Base-by-base conservation (phyloP, 30 jellyfish, hydroid and myxozoan genomes). In the Turritopsis dohrnii region DNA sequence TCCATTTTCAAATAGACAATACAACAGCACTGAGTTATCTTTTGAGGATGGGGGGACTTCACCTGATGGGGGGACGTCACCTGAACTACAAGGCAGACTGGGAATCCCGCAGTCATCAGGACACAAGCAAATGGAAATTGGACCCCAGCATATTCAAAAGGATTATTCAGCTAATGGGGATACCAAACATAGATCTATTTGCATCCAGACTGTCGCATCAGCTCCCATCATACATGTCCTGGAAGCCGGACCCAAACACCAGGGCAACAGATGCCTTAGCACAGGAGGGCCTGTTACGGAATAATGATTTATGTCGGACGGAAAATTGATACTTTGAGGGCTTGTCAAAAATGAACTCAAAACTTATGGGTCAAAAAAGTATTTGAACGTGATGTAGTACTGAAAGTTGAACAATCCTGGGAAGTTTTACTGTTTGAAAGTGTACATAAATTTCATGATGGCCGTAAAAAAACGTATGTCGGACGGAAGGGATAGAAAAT, bases 71-170 rank as follows among this genome's bases (percentile, higher is more conserved):
- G 26, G 8, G 18, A 24, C 21, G 86, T 53, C 29, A 21, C 53
- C 84, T 72, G 30, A 84, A 76, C 31, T 18, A 54, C 74, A 26
- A 82, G 74, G 88, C 88, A 13, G 84, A 82, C 72, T 18, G 88
- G 73, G 72, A 53, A 53, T 82, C 88, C 30, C 24, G 88, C 65
- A 74, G 53, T 69, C 28, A 54, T 60, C 72, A 23, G 72, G 88
- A 82, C 52, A 29, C 85, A 31, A 82, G 88, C 84, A 30, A 82
- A 65, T 65, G 88, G 88, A 26, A 54, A 41, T 41, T 82, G 81
- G 53, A 52, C 74, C 85, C 83, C 71, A 52, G 24, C 9, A 21
- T 82, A 29, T 82, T 82, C 54, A 71, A 29, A 52, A 53, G 1
- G 53, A 41, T 82, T 82, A 54, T 83, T 41, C 83, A 82, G 41